These are phyloP conservation scores for Hylaeus volcanicus DNA, from an alignment of 1,140 invertebrate species.

Conservation along the genomic window DNA sequence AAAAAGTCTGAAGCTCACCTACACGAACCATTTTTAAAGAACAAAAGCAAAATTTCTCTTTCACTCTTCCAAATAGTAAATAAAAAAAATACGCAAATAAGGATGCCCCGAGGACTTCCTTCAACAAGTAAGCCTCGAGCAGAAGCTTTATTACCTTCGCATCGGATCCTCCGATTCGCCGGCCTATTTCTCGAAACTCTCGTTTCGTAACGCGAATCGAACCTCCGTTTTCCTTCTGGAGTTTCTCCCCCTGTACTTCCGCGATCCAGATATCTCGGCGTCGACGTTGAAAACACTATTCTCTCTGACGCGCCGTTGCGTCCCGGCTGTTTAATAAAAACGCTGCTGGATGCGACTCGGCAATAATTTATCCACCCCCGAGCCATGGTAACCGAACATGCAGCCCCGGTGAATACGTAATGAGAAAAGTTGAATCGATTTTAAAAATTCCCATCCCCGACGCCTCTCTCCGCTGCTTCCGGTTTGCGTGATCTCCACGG, in stretches of 20 bases:
- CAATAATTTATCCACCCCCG: constrained; percentile 21
- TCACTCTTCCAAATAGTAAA: too few relatives aligned
- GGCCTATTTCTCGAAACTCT: constrained; percentile 22
- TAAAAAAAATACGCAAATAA: too few relatives aligned
- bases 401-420: constrained; percentile 51
- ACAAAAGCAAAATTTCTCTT: too few relatives aligned
- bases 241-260: too few relatives aligned
- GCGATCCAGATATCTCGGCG: neutral
- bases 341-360: neutral
- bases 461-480: neutral
- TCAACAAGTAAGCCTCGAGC: too few relatives aligned
- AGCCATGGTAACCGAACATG: neutral
- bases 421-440: constrained; percentile 71
- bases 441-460: constrained; percentile 41
- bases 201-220: neutral
- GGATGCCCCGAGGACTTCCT: too few relatives aligned
- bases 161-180: constrained; percentile 6
- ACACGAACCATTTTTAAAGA: too few relatives aligned
- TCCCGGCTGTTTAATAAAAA: constrained; percentile 29
- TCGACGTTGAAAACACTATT: neutral
- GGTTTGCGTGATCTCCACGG: neutral
- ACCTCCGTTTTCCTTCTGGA: neutral
- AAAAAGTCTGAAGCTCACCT: too few relatives aligned
- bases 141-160: neutral
- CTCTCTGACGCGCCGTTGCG: neutral